Evolutionary conservation across 2,113 vertebrate genomes (phyloP), one percentile per base, ranked within the genome.

Genomic region (Struthio camelus): DNA sequence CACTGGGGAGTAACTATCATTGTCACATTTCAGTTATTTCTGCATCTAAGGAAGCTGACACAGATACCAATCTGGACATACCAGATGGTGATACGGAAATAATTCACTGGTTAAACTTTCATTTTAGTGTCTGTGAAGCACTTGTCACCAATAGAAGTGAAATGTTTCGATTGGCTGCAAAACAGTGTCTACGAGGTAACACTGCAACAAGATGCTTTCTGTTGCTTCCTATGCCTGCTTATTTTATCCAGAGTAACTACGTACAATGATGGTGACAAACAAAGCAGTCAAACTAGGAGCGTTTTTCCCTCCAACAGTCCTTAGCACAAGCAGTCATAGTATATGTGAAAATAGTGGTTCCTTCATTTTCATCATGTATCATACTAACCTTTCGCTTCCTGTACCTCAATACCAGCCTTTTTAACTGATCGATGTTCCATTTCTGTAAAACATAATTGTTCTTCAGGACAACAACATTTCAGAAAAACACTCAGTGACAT

Each of bases 391-490:
- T 99, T 99, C 81, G 98, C 97, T 96, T 99, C 98, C 84, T 99
- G 98, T 82, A 99, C 98, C 89, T 99, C 98, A n/a, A 99, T 99
- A 94, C 99, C 99, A 93, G 98, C 99, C 95, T 99, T 99, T 98
- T 99, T 99, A 91, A 99, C 99, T 48, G 99, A 99, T 70, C 99
- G 99, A 98, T 99, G 99, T 28, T 99, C 98, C 94, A 98, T 98
- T 97, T 98, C 99, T 99, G 97, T 89, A 98, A 98, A 77, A 97
- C 28, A 97, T 91, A 76, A 95, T 71, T 51, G 76, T 79, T 95
- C 93, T 97, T 96, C 87, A 96, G 78, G 59, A 89, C 71, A 92
- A 94, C 48, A 78, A 62, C 50, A 95, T 96, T 95, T 96, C 76
- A 94, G 80, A 92, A 94, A 89, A 84, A 80, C n/a, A 54, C 40